Evolutionary conservation across 2,888 invertebrate genomes (phyloP).

Genomic region (Trissonchulus sp.): DNA sequence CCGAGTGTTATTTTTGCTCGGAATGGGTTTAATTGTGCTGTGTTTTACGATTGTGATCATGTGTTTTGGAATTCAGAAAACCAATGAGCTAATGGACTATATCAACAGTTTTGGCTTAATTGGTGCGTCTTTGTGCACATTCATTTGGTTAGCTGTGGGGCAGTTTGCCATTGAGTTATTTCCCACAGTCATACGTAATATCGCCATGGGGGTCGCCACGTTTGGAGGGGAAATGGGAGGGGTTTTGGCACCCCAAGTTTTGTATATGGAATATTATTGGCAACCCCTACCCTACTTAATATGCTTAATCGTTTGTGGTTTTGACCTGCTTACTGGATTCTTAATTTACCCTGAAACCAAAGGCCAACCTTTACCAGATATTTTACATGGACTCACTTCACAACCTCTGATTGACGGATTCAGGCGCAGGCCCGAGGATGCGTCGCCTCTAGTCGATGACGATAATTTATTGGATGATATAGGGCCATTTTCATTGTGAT

Average conservation of each 20-base stretch:
- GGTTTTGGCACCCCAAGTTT: constrained; percentile 39
- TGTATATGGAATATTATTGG: constrained; percentile 35
- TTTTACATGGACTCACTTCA: not conserved
- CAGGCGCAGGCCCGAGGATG: not conserved
- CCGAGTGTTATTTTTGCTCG: constrained; percentile 35
- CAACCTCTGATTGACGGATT: constrained; percentile 11
- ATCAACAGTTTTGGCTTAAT: constrained; percentile 33
- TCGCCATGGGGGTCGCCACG: constrained; percentile 34
- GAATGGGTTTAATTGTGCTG: not conserved
- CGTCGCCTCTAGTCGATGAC: not conserved
- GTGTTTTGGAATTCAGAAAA: not conserved
- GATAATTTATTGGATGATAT: not conserved
- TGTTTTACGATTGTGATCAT: not conserved
- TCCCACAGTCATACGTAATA: constrained; percentile 40
- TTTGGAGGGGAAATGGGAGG: constrained; percentile 30
- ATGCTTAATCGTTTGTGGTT: not conserved
- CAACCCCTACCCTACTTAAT: constrained; percentile 32
- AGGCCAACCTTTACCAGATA: constrained; percentile 24
- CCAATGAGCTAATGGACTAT: not conserved
- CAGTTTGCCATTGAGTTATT: constrained; percentile 42
- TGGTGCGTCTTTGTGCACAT: constrained; percentile 36
- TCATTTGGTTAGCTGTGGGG: constrained; percentile 41
- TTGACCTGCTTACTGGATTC: constrained; percentile 33
- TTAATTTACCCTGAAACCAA: constrained; percentile 38
- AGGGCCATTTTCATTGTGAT: not conserved